Evolutionary conservation across 2,113 vertebrate genomes (phyloP).

Genomic region (Pantherophis guttatus): DNA sequence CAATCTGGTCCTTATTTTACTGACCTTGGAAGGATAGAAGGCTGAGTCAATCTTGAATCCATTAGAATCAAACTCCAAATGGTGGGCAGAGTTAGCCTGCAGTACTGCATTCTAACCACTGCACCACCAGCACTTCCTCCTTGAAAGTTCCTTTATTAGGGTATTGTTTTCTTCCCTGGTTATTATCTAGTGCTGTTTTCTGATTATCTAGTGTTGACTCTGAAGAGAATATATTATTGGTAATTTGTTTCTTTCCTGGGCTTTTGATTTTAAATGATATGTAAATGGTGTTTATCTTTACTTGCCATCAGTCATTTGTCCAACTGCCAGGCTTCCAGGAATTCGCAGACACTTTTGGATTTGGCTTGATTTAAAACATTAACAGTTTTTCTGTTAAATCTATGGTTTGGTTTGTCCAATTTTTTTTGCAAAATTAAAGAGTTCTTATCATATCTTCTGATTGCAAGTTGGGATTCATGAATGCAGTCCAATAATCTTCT

Average conservation of each 20-base stretch:
- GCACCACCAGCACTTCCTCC: neutral
- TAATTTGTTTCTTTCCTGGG: neutral
- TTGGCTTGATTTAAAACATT: neutral
- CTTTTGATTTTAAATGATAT: neutral
- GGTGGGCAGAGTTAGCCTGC: neutral
- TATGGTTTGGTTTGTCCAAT: neutral
- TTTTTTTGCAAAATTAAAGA: neutral
- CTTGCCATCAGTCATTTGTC: neutral
- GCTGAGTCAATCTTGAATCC: neutral
- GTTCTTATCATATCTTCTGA: neutral
- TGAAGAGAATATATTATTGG: neutral
- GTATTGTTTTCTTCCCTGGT: neutral
- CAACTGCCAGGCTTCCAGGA: neutral
- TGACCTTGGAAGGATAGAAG: neutral
- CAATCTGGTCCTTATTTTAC: neutral
- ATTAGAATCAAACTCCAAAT: neutral
- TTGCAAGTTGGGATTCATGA: neutral
- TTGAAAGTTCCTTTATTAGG: neutral
- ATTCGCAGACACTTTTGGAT: neutral
- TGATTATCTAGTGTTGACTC: neutral
- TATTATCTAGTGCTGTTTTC: neutral
- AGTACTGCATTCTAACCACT: neutral
- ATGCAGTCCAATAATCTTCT: neutral
- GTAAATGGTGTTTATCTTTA: neutral
- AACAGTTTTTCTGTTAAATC: neutral